Conservation (phyloP, 2,888 invertebrate genomes). For the Volucella bombylans region DNA sequence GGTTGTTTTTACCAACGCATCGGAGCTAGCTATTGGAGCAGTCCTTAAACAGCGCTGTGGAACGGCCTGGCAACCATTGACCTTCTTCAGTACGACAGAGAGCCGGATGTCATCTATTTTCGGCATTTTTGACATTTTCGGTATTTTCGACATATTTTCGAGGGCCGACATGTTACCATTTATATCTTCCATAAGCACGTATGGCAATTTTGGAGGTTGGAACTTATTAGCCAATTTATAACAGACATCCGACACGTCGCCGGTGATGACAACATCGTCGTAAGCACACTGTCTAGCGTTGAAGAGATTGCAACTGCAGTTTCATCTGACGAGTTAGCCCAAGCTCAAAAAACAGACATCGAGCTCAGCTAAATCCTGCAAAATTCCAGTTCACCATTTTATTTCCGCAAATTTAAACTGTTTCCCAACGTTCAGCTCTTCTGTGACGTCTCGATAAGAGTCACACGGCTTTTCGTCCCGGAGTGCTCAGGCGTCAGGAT, state of each 20-base stretch:
- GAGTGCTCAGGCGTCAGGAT: not conserved
- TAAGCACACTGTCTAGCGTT: not conserved
- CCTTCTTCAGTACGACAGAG: too few species aligned
- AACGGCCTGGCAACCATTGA: too few species aligned
- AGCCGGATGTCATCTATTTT: too few species aligned
- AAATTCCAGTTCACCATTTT: too few species aligned
- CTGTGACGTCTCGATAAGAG: too few species aligned
- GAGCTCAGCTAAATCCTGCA: too few species aligned
- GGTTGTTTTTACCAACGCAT: not conserved
- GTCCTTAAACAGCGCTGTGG: not conserved
- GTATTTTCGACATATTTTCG: constrained; percentile 3
- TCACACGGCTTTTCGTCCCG: not conserved
- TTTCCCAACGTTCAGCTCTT: too few species aligned
- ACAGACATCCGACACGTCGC: constrained; percentile 2
- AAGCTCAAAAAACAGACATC: not conserved
- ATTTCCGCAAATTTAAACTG: too few species aligned
- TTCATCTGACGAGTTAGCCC: not conserved
- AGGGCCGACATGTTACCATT: constrained; percentile 8
- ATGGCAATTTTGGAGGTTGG: not conserved
- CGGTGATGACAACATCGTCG: constrained; percentile 15
- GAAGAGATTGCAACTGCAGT: not conserved
- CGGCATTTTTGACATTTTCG: too few species aligned
- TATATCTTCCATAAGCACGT: not conserved
- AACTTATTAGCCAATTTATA: constrained; percentile 4
- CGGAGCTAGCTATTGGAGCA: constrained; percentile 33